Base-by-base conservation (phyloP, 2,797 vertebrate genomes). In the Trachops cirrhosus region DNA sequence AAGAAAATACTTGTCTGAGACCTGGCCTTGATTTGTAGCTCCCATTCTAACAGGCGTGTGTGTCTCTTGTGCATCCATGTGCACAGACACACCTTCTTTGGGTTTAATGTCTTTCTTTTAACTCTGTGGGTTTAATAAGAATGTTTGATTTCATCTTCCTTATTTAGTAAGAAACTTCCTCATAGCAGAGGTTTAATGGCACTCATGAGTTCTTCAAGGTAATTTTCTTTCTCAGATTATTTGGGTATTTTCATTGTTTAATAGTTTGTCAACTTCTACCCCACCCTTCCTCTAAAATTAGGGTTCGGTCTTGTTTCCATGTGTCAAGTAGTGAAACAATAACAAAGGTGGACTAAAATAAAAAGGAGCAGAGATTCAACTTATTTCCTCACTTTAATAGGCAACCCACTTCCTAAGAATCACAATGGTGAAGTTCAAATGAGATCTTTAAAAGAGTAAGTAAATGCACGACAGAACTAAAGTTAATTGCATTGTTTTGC, bases 301-400 rank as follows among this genome's bases (percentile, higher is more conserved):
- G 39, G 10, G 15, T 93, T 94, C 71, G 77, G 2, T 29, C 41
- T 89, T 77, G 19, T 86, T 91, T 82, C n/a, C 54, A 19, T 62
- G 41, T n/a, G 92, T 92, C 59, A 92, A 89, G 37, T 4, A 79
- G 5, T 75, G 7, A 92, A 73, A 84, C 18, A 80, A 59, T 59
- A 46, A 78, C 7, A 24, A 78, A 79, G 9, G 15, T 73, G 26
- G 4, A 24, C 8, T 90, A 14, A 89, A 95, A 79, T 37, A 37
- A 74, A 41, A 44, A 75, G 46, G 21, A 80, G 37, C 39, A 70
- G 24, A 78, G 1, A 86, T 18, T 52, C 52, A 89, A 37, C 37
- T 75, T 93, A 70, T 73, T 78, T 59, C 44, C n/a, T 85, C 52
- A 91, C 22, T 77, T 97, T 96, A 97, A 96, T 95, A 84, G 93